Evolutionary conservation across 2,113 vertebrate genomes (phyloP).

Genomic region (Brachyhypopomus occidentalis): DNA sequence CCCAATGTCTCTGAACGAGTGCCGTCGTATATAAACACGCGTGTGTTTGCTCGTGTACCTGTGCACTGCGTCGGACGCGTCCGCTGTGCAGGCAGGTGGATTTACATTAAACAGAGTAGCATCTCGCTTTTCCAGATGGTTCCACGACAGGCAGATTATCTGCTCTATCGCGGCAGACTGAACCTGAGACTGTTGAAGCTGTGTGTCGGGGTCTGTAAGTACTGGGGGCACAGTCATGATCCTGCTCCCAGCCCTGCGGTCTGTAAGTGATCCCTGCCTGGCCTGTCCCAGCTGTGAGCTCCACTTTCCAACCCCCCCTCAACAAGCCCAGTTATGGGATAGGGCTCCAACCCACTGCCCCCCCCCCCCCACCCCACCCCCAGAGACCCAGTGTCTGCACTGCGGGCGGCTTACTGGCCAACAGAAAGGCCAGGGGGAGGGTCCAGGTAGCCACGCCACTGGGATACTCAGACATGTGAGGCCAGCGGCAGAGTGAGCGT

Average conservation of each 20-base stretch:
- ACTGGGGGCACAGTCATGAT: conserved; percentile 52
- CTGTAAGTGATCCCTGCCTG: conserved; percentile 57
- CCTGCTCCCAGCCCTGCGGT: conserved; percentile 54
- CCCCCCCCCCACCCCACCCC: conserved; percentile 26
- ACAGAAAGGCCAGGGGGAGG: conserved; percentile 17
- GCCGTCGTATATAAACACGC: background rate
- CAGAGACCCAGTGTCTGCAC: conserved; percentile 31
- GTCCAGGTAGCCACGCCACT: conserved; percentile 6
- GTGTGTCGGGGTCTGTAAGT: conserved; percentile 55
- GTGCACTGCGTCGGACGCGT: background rate
- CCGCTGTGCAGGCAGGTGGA: conserved; percentile 43
- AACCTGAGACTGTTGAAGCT: conserved; percentile 60
- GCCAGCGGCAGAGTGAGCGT: background rate
- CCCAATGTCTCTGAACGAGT: background rate
- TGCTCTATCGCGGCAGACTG: conserved; percentile 48
- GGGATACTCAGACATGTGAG: conserved; percentile 43
- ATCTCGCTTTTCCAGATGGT: conserved; percentile 60
- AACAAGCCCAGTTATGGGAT: conserved; percentile 49
- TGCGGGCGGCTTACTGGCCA: conserved; percentile 50
- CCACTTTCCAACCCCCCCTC: conserved; percentile 45
- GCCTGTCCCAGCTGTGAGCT: conserved; percentile 54
- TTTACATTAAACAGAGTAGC: conserved; percentile 45
- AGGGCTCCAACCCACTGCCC: conserved; percentile 20
- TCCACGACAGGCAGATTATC: conserved; percentile 58
- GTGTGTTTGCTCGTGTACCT: background rate